Base-by-base conservation (phyloP, 2,797 vertebrate genomes). In the Acrossocheilus wenchowensis region DNA sequence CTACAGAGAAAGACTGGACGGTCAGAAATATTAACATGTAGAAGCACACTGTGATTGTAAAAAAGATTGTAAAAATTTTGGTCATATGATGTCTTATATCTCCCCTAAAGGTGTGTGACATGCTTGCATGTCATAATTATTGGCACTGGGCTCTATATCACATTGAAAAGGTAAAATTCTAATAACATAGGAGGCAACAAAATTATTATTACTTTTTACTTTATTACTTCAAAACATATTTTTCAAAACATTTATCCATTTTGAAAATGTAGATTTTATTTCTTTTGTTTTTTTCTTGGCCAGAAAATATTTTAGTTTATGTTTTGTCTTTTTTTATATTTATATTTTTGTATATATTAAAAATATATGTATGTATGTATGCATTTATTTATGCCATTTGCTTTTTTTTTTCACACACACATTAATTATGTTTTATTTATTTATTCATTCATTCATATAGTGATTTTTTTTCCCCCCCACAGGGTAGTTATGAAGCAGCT, bases 91-190 rank as follows among this genome's bases (percentile, higher is more conserved):
- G 9, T 68, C 43, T 68, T 36, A 52, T 71, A 0, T 39, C 87
- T 86, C 84, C 4, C 68, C 91, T 90, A 1, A 92, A 99, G 98
- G 92, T 87, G 0, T 94, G 93, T 2, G 97, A 98, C 78, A 94
- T 97, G 93, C 94, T 99, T 73, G 97, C 97, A 60, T 95, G 97
- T 87, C 98, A 99, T 80, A 98, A 98, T 92, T 99, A 99, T 68
- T 99, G 98, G 98, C 98, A 99, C 87, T 99, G 98, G 98, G 96
- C 97, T 43, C 92, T 99, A 0, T 97, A 95, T 92, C 95, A 96
- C 85, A 97, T 98, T 30, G 98, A 99, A 92, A 97, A 97, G 98
- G 98, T 99, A 94, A 87, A 50, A 74, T n/a, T 74, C 23, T 14
- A 6, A n/a, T 14, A 73, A 73, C 41, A 45, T 73, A 19, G 11